Conservation (phyloP, 2,797 vertebrate genomes). For the Anomalospiza imberbis region DNA sequence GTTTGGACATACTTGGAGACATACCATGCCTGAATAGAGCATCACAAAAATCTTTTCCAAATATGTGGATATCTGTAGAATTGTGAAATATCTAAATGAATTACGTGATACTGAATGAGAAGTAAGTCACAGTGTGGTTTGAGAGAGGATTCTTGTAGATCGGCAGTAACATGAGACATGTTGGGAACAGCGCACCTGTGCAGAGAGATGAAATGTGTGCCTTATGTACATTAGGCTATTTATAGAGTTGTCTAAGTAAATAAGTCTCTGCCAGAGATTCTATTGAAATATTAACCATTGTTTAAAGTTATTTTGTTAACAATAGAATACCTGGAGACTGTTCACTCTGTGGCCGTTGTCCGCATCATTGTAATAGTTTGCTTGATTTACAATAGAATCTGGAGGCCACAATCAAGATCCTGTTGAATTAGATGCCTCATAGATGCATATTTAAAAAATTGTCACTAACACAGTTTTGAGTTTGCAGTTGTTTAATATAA, state of each 20-base stretch:
- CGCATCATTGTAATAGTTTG: neutral
- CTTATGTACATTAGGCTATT: neutral
- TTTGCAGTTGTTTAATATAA: neutral
- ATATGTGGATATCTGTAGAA: neutral
- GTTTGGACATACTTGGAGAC: neutral
- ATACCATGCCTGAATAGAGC: neutral
- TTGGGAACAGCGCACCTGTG: neutral
- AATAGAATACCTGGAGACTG: conserved; percentile 6
- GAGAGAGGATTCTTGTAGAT: neutral
- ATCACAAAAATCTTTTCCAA: neutral
- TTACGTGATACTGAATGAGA: neutral
- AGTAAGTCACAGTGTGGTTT: neutral
- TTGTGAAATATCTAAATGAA: neutral
- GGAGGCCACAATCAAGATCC: neutral
- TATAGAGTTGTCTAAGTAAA: neutral
- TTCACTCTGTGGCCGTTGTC: neutral
- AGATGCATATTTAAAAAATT: neutral
- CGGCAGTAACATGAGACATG: neutral
- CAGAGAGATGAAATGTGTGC: neutral
- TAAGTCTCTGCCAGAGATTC: neutral
- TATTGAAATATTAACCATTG: conserved; percentile 8
- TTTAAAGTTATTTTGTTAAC: conserved; percentile 20
- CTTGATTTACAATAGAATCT: neutral
- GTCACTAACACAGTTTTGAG: neutral
- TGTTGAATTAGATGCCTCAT: neutral